phyloP scores from a whole-genome alignment of 2,113 vertebrate species.

The Rhinichthys klamathensis region DNA sequence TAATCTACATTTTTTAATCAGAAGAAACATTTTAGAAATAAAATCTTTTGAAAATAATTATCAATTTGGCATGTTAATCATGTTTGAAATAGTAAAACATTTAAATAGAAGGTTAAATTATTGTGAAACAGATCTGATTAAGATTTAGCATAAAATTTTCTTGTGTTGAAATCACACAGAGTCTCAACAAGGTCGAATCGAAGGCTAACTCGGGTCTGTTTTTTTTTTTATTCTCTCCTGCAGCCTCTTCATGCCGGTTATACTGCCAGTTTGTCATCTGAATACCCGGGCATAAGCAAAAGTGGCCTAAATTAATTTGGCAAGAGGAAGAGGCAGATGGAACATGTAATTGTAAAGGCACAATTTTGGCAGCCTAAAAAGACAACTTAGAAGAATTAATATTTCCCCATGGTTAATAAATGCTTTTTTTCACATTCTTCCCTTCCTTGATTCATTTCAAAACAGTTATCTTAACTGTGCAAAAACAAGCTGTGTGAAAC shows the following conservation, averaged over 20 bases:
- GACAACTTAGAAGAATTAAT: conserved; percentile 68
- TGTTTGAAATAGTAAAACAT: not conserved
- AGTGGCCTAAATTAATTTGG: conserved; percentile 70
- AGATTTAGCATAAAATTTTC: not conserved
- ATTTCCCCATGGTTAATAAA: conserved; percentile 61
- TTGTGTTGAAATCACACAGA: not conserved
- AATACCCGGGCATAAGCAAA: conserved; percentile 58
- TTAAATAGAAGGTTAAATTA: not conserved
- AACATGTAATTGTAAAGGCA: conserved; percentile 71
- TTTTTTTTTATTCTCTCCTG: conserved; percentile 9
- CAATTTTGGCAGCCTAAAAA: conserved; percentile 64
- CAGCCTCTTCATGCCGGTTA: conserved; percentile 54
- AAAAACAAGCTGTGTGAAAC: not conserved
- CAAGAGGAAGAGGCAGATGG: conserved; percentile 65
- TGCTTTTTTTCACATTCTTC: conserved; percentile 51
- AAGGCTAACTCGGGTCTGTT: conserved; percentile 20
- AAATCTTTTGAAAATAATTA: not conserved
- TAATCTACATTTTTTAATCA: not conserved
- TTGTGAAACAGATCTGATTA: not conserved
- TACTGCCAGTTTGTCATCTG: conserved; percentile 51
- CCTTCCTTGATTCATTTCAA: conserved; percentile 5
- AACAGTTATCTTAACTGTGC: not conserved
- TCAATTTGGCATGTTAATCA: not conserved
- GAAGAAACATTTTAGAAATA: not conserved
- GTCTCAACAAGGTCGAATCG: conserved; percentile 30